Conservation (phyloP, 2,888 invertebrate species). For the Stenotaenia linearis region DNA sequence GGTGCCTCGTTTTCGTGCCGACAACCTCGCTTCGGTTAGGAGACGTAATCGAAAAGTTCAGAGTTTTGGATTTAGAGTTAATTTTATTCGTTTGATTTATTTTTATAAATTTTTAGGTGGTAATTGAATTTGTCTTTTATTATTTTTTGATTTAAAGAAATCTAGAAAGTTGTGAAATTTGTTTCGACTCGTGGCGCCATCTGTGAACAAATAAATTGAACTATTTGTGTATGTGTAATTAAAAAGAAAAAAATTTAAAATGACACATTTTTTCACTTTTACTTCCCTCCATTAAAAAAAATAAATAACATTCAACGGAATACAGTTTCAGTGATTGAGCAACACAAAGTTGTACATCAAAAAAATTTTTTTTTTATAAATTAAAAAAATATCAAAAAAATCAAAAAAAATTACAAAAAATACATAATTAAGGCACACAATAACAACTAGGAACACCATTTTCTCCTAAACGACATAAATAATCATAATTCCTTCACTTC, state of each 20-base stretch:
- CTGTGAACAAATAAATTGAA: neutral
- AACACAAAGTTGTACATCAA: neutral
- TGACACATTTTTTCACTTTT: neutral
- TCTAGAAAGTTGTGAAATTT: no score
- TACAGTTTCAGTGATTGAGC: neutral
- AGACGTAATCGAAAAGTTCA: neutral
- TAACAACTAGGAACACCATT: neutral
- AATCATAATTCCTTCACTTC: neutral
- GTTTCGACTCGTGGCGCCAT: neutral
- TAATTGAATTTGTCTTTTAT: no score
- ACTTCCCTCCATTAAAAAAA: neutral
- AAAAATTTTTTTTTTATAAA: no score
- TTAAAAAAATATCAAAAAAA: no score
- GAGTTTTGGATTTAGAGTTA: neutral
- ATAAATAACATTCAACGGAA: neutral
- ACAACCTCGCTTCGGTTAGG: neutral
- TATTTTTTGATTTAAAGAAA: no score
- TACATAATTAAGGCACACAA: neutral
- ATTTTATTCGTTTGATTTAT: no score
- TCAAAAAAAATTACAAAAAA: neutral
- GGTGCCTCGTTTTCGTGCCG: slow-evolving; percentile 24
- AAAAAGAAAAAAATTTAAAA: neutral
- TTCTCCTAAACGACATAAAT: neutral
- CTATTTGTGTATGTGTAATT: no score
- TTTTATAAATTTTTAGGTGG: no score